Percentiles rank a stretch among this genome's conserved stretches.
phyloP scores from a whole-genome alignment of 2,113 vertebrate genomes.

The Hippocampus mohnikei region DNA sequence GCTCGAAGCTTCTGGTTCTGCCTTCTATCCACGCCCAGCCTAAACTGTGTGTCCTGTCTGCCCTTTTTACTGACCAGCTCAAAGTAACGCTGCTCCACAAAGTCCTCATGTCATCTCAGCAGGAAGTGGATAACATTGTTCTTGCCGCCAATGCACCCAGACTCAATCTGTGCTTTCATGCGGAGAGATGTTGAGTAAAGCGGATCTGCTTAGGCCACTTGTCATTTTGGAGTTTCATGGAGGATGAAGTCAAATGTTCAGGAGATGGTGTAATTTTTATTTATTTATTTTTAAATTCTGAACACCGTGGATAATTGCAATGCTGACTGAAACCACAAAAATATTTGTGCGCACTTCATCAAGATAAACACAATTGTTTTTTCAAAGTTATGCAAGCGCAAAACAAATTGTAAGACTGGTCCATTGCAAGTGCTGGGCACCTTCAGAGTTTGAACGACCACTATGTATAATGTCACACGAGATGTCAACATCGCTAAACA shows the following conservation, averaged over 20 bases:
- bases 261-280: neutral
- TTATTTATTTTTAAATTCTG: neutral
- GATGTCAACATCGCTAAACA: too few species aligned
- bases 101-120: conserved; percentile 33
- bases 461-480: too few species aligned
- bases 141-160: neutral
- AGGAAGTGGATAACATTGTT: conserved; percentile 24
- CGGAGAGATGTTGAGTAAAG: neutral
- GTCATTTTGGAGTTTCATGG: neutral
- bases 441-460: too few species aligned
- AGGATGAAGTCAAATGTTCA: neutral
- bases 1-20: conserved; percentile 37
- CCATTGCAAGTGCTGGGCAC: too few species aligned
- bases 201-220: neutral
- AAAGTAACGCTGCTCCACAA: conserved; percentile 24
- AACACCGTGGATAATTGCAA: neutral
- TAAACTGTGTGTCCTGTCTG: conserved; percentile 18
- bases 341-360: too few species aligned
- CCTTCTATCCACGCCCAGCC: conserved; percentile 29
- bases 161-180: neutral
- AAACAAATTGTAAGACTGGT: too few species aligned
- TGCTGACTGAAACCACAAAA: too few species aligned
- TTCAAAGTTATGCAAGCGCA: too few species aligned
- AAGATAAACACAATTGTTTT: too few species aligned
- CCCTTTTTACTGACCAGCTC: conserved; percentile 21